phyloP scores from a whole-genome alignment of 1,140 invertebrate species.

The Drosophila serrata region DNA sequence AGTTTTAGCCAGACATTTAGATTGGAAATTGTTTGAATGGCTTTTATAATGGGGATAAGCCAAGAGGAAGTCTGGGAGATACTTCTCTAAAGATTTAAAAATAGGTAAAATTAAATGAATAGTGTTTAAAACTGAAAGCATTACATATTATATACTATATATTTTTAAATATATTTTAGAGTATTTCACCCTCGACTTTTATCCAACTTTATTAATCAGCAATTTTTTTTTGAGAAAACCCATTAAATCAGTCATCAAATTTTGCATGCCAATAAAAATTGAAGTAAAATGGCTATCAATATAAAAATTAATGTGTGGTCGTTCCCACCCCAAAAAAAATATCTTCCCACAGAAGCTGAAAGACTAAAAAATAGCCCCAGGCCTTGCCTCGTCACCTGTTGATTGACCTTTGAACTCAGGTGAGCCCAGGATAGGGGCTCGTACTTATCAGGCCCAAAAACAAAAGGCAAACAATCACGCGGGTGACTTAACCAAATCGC shows the following conservation, averaged over 20 bases:
- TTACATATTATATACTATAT: too few relatives aligned
- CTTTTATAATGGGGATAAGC: conserved; percentile 29
- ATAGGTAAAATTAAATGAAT: too few relatives aligned
- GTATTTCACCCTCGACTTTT: background rate
- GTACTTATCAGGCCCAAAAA: conserved; percentile 45
- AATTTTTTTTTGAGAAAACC: background rate
- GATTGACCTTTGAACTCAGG: conserved; percentile 51
- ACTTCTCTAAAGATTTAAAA: too few relatives aligned
- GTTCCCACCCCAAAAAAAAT: conserved; percentile 23
- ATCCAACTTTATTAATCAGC: background rate
- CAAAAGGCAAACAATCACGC: conserved; percentile 56
- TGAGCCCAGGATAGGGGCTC: conserved; percentile 1
- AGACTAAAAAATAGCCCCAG: background rate
- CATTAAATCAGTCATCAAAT: conserved; percentile 36
- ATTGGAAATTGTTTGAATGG: conserved; percentile 37
- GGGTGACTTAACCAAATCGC: conserved; percentile 46
- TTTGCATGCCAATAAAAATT: conserved; percentile 39
- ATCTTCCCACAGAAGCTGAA: conserved; percentile 45
- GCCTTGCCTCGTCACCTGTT: conserved; percentile 37
- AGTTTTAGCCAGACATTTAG: conserved; percentile 59
- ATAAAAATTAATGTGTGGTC: conserved; percentile 10
- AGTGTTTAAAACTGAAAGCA: too few relatives aligned
- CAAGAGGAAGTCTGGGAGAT: background rate
- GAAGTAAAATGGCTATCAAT: conserved; percentile 22
- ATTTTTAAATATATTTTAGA: too few relatives aligned